Evolutionary conservation across 2,113 vertebrate species (phyloP).

Genomic region (Benitochromis conjunctus): DNA sequence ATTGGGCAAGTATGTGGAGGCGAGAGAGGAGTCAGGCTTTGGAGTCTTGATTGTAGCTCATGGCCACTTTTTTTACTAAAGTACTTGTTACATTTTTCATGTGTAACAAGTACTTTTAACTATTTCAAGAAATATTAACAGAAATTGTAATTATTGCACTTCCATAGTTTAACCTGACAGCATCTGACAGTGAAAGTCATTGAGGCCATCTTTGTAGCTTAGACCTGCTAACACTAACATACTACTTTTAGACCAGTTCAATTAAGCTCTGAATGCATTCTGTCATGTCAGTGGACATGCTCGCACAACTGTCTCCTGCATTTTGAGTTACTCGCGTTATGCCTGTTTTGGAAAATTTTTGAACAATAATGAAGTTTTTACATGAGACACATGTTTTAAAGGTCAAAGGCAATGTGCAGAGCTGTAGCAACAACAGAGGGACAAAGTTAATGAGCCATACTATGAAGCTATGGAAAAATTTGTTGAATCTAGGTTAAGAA

Average conservation of each 20-base stretch:
- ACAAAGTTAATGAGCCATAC: not conserved
- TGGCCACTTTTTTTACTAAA: not conserved
- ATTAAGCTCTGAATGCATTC: not conserved
- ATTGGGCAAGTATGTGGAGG: not conserved
- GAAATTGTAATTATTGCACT: not conserved
- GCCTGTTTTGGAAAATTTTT: not conserved
- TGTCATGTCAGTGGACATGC: not conserved
- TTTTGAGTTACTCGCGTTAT: not conserved
- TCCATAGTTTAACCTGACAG: not conserved
- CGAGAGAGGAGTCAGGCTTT: not conserved
- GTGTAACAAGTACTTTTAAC: not conserved
- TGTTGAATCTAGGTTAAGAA: not conserved
- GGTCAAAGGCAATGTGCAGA: not conserved
- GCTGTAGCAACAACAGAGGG: not conserved
- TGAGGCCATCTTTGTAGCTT: not conserved
- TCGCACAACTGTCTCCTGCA: not conserved
- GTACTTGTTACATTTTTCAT: not conserved
- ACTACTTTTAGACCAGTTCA: not conserved
- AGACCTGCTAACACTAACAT: not conserved
- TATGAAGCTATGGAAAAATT: not conserved
- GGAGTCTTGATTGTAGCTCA: not conserved
- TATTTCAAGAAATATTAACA: not conserved
- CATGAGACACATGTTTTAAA: not conserved
- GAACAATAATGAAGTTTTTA: not conserved
- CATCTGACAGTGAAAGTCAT: not conserved